phyloP scores from a whole-genome alignment of 2,113 vertebrate species.

The Pachyramphus minor region DNA sequence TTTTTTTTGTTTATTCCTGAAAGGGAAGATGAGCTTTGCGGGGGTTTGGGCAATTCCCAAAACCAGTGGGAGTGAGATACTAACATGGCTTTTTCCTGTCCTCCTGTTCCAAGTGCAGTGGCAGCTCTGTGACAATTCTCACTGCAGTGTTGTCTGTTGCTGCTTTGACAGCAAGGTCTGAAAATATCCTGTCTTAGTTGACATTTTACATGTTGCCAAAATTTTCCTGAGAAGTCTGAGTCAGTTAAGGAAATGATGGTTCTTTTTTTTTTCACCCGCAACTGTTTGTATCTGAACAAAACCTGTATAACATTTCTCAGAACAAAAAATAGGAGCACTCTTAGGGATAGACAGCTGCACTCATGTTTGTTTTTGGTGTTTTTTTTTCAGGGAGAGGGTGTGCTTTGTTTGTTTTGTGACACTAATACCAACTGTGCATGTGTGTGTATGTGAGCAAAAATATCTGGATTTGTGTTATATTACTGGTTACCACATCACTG shows the following conservation, averaged over 20 bases:
- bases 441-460: rapidly evolving
- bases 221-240: neutral
- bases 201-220: conserved; percentile 4
- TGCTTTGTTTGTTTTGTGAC: neutral
- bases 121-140: neutral
- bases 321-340: neutral
- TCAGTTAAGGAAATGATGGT: neutral
- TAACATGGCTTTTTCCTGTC: neutral
- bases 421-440: neutral
- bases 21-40: neutral
- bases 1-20: neutral
- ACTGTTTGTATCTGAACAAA: neutral
- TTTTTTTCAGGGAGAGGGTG: too few relatives aligned
- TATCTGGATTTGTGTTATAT: neutral
- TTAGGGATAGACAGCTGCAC: neutral
- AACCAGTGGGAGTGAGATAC: neutral
- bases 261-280: neutral
- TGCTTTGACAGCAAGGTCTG: neutral
- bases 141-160: neutral
- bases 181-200: neutral
- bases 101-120: neutral
- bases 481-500: neutral
- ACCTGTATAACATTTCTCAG: neutral
- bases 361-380: neutral
- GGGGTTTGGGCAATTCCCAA: conserved; percentile 6